These are phyloP conservation scores for Scomber japonicus DNA, from an alignment of 2,113 vertebrate species.

Conservation along the genomic window DNA sequence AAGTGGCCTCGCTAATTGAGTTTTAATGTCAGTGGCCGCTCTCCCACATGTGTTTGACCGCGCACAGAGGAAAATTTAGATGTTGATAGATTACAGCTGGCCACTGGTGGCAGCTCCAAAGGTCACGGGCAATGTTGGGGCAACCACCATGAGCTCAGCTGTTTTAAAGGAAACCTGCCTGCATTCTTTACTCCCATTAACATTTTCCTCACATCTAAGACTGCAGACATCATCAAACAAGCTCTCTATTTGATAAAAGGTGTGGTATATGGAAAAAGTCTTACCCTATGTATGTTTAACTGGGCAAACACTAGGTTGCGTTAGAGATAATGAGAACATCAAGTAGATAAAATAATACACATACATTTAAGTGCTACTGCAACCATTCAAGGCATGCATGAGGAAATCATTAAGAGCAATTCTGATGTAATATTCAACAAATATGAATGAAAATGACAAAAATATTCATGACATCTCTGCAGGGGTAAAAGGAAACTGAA, in stretches of 20 bases:
- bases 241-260: not conserved
- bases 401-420: not conserved
- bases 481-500: conserved; percentile 19
- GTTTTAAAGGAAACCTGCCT: conserved; percentile 43
- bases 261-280: not conserved
- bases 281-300: not conserved
- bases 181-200: conserved; percentile 1
- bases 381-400: not conserved
- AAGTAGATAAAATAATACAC: not conserved
- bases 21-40: conserved; percentile 86
- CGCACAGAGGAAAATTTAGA: conserved; percentile 81
- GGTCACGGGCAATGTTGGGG: conserved; percentile 72
- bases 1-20: conserved; percentile 84
- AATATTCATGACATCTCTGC: conserved; percentile 8
- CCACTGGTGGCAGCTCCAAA: conserved; percentile 76
- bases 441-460: conserved; percentile 11
- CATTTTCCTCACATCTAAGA: conserved; percentile 17
- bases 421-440: not conserved
- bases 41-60: conserved; percentile 75
- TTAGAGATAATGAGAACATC: not conserved
- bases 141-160: conserved; percentile 61
- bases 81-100: conserved; percentile 82
- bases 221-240: not conserved
- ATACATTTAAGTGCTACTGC: not conserved
- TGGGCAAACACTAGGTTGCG: not conserved